These are phyloP conservation scores for Pterocles orientalis DNA, from an alignment of 2,113 vertebrate species.

Conservation along the genomic window DNA sequence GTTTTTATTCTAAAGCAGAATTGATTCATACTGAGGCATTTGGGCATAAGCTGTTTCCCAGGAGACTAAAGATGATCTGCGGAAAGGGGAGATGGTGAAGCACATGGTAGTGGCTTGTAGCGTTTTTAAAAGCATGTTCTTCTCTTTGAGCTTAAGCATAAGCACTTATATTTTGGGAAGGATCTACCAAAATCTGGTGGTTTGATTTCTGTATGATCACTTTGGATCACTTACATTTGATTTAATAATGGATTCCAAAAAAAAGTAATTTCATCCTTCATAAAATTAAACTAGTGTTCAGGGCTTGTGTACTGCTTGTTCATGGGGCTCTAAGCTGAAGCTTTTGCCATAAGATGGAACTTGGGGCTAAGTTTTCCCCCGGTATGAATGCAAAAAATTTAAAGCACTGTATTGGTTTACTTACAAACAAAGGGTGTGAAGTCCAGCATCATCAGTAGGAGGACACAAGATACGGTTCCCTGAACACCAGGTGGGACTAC, in stretches of 20 bases:
- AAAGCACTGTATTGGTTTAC: constrained; percentile 21
- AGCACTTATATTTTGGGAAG: neutral
- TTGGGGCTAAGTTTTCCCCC: neutral
- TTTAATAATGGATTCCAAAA: neutral
- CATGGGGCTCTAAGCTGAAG: neutral
- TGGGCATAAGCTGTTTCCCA: neutral
- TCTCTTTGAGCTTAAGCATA: neutral
- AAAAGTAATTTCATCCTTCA: neutral
- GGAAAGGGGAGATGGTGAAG: neutral
- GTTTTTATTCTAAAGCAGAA: neutral
- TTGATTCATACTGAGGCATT: neutral
- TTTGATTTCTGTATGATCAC: neutral
- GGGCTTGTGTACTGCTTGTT: neutral
- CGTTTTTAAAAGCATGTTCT: neutral
- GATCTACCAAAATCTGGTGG: neutral
- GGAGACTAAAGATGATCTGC: neutral
- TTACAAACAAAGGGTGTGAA: neutral
- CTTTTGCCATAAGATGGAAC: neutral
- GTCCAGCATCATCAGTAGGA: neutral
- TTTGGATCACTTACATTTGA: neutral
- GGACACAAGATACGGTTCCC: neutral
- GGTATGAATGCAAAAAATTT: neutral
- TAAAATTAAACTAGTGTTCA: neutral
- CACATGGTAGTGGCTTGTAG: neutral
- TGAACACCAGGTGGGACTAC: constrained; percentile 55